phyloP scores from a whole-genome alignment of 1,140 invertebrate genomes.

The Neuroterus valhalla region DNA sequence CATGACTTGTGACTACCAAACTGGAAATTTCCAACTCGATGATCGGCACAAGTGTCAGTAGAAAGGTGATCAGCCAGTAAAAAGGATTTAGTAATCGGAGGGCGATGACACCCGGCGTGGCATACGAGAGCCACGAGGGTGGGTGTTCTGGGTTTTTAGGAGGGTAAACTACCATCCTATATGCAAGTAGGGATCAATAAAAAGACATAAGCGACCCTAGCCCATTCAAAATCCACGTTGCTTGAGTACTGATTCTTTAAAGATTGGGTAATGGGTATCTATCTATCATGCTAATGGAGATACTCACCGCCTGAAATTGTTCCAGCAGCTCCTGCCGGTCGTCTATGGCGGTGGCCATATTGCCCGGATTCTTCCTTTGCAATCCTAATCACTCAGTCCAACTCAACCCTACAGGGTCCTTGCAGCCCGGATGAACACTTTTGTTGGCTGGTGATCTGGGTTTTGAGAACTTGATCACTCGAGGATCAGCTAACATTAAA shows the following conservation, averaged over 20 bases:
- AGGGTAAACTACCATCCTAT: background rate
- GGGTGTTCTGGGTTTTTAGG: constrained; percentile 11
- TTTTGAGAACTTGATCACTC: background rate
- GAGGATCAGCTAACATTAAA: background rate
- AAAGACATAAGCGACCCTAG: background rate
- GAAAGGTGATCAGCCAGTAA: background rate
- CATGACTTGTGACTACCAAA: background rate
- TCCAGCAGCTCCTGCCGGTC: constrained; percentile 72
- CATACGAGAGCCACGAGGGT: constrained; percentile 31
- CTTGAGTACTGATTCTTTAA: background rate
- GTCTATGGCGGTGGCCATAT: constrained; percentile 73
- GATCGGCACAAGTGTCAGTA: background rate
- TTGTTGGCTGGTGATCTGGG: background rate
- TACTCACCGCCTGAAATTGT: constrained; percentile 69
- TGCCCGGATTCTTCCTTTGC: constrained; percentile 42
- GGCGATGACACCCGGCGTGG: constrained; percentile 38
- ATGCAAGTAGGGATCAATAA: constrained; percentile 1
- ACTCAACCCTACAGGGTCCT: constrained; percentile 14
- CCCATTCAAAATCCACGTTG: background rate
- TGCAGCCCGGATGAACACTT: constrained; percentile 1
- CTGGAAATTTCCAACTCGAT: background rate
- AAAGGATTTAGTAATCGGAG: constrained; percentile 21
- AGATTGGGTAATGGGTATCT: background rate
- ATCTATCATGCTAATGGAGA: constrained; percentile 1
- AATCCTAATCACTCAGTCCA: constrained; percentile 10